Conservation (phyloP, 2,888 invertebrate species). For the Polymixis flavicincta region DNA sequence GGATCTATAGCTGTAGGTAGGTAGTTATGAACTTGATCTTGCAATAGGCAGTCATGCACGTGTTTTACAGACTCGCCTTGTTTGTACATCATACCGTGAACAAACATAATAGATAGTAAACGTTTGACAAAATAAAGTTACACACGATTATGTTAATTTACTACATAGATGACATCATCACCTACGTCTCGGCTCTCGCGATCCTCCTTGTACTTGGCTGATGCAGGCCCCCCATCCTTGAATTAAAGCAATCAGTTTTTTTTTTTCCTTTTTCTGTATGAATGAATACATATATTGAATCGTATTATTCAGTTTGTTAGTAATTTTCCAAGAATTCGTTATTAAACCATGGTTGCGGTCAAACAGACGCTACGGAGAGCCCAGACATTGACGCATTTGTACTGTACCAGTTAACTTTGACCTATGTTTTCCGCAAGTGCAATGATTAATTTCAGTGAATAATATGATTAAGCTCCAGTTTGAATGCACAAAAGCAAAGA, state of each 20-base stretch:
- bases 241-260: slow-evolving; percentile 44
- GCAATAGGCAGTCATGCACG: slow-evolving; percentile 24
- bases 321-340: slow-evolving; percentile 38
- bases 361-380: slow-evolving; percentile 5
- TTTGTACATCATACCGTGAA: slow-evolving; percentile 37
- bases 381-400: slow-evolving; percentile 40
- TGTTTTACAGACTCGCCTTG: slow-evolving; percentile 28
- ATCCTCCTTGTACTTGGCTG: slow-evolving; percentile 24
- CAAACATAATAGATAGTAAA: slow-evolving; percentile 53
- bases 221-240: slow-evolving; percentile 19
- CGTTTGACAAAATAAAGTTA: slow-evolving; percentile 60
- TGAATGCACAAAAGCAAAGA: slow-evolving; percentile 19
- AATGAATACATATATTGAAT: slow-evolving; percentile 41
- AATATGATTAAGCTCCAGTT: slow-evolving; percentile 9
- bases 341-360: slow-evolving; percentile 38
- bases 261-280: slow-evolving; percentile 38
- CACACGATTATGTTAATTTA: slow-evolving; percentile 83
- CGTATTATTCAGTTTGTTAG: slow-evolving; percentile 31
- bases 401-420: slow-evolving; percentile 2
- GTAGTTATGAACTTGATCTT: slow-evolving; percentile 51
- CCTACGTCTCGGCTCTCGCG: slow-evolving; percentile 40
- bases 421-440: slow-evolving; percentile 3
- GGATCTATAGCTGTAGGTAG: background rate
- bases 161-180: slow-evolving; percentile 83
- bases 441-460: background rate